A percentile compares a stretch with the other conserved stretches of the same genome.
phyloP scores from a whole-genome alignment of 1,140 invertebrate species.

The Brachionus manjavacas region DNA sequence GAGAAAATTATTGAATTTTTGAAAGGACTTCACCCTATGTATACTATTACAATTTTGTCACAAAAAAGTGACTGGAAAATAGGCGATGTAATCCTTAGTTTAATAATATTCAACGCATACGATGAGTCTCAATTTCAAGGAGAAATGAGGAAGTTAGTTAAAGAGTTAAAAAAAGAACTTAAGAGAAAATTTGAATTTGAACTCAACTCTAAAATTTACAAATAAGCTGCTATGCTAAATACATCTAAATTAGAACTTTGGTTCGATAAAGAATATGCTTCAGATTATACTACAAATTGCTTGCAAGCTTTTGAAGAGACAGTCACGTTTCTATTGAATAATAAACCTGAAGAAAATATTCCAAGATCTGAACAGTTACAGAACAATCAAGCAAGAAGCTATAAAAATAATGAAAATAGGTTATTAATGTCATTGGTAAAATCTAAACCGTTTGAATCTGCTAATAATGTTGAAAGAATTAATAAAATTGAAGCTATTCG shows the following conservation, averaged over 20 bases:
- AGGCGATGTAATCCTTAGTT: background rate
- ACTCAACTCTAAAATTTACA: background rate
- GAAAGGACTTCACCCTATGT: background rate
- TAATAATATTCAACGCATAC: background rate
- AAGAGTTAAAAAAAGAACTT: background rate
- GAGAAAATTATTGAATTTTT: background rate
- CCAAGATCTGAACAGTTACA: background rate
- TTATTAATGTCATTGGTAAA: background rate
- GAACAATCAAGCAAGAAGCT: background rate
- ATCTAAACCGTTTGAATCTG: background rate
- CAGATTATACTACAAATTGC: background rate
- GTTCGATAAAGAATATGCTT: background rate
- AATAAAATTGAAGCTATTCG: background rate
- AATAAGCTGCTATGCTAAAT: background rate
- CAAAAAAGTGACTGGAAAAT: background rate
- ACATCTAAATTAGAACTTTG: background rate
- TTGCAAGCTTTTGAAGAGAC: background rate
- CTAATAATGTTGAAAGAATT: background rate
- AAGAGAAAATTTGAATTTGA: background rate
- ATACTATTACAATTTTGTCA: background rate
- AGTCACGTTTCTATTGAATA: background rate
- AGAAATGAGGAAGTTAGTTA: background rate
- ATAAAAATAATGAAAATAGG: background rate
- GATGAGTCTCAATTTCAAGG: background rate
- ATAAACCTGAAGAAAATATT: background rate